These are phyloP conservation scores for Sarotherodon lohbergeri DNA, from an alignment of 2,113 vertebrate species.

Conservation along the genomic window DNA sequence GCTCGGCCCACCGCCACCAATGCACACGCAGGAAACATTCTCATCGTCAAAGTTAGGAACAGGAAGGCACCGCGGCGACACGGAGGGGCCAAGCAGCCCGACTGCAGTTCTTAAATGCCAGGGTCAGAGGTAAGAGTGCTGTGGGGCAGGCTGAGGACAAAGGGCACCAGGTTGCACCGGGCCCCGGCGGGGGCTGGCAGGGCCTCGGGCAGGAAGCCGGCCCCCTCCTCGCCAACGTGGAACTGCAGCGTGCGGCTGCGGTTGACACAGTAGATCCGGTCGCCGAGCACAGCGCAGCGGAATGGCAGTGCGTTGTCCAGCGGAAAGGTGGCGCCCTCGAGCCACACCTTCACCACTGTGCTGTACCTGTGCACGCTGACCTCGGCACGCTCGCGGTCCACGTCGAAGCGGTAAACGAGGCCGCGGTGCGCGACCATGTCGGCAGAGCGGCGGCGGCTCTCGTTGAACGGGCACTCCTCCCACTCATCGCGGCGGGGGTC, in stretches of 20 bases:
- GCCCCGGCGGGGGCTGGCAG: conserved; percentile 74
- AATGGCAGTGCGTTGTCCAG: conserved; percentile 75
- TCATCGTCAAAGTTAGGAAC: neutral
- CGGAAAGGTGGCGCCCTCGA: conserved; percentile 67
- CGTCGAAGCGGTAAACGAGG: conserved; percentile 87
- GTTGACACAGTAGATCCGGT: conserved; percentile 86
- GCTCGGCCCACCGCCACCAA: neutral
- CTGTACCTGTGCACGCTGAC: conserved; percentile 84
- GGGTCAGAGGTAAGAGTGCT: neutral
- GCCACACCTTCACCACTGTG: conserved; percentile 85
- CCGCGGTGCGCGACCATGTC: conserved; percentile 86
- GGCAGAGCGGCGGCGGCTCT: conserved; percentile 81
- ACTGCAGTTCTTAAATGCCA: neutral
- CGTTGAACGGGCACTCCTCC: conserved; percentile 91
- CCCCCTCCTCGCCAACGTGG: conserved; percentile 59
- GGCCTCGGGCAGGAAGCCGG: conserved; percentile 68
- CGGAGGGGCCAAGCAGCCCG: neutral
- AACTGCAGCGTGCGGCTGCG: conserved; percentile 80
- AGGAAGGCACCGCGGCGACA: neutral
- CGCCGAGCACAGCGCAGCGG: conserved; percentile 80
- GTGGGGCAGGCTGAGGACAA: conserved; percentile 72
- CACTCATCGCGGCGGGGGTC: conserved; percentile 86
- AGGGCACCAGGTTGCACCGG: conserved; percentile 81
- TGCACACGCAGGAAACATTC: neutral
- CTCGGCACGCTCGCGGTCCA: conserved; percentile 66